phyloP scores from a whole-genome alignment of 2,888 invertebrate genomes.

The Acrocera orbiculus region DNA sequence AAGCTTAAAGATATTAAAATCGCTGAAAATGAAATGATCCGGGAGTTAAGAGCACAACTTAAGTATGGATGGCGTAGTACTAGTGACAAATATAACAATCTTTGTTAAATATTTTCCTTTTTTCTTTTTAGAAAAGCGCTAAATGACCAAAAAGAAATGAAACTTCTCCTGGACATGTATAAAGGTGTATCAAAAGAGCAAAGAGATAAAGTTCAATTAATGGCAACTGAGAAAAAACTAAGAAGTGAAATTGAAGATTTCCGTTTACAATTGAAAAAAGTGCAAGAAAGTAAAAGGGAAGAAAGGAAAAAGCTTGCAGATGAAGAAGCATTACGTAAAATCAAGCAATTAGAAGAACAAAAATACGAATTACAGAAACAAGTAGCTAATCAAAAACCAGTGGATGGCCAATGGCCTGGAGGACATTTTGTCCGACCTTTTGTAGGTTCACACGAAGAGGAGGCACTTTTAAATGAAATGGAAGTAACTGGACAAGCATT shows the following conservation, averaged over 20 bases:
- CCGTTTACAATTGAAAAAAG: slow-evolving; percentile 66
- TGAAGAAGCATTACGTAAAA: slow-evolving; percentile 85
- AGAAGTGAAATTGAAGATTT: slow-evolving; percentile 81
- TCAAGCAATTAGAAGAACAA: slow-evolving; percentile 86
- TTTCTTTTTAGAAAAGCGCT: slow-evolving; percentile 57
- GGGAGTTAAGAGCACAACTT: slow-evolving; percentile 74
- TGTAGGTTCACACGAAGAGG: slow-evolving; percentile 74
- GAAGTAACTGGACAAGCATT: slow-evolving; percentile 98
- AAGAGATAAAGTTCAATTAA: slow-evolving; percentile 85
- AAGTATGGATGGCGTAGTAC: slow-evolving; percentile 50
- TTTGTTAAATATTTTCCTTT: not conserved
- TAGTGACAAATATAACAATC: not conserved
- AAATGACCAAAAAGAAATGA: slow-evolving; percentile 89
- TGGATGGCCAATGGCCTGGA: slow-evolving; percentile 34
- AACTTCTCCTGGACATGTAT: slow-evolving; percentile 86
- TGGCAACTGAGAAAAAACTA: slow-evolving; percentile 87
- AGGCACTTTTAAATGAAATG: slow-evolving; percentile 94
- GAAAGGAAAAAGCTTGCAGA: slow-evolving; percentile 80
- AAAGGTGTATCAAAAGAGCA: slow-evolving; percentile 95
- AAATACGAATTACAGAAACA: slow-evolving; percentile 84
- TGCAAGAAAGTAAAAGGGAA: slow-evolving; percentile 83
- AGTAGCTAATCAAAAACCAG: slow-evolving; percentile 68
- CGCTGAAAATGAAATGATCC: slow-evolving; percentile 38
- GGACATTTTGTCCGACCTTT: slow-evolving; percentile 46
- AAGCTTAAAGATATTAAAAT: slow-evolving; percentile 45